Evolutionary conservation across 2,888 invertebrate genomes (phyloP), one percentile per base, ranked within the genome.

Genomic region (Ceriagrion tenellum): DNA sequence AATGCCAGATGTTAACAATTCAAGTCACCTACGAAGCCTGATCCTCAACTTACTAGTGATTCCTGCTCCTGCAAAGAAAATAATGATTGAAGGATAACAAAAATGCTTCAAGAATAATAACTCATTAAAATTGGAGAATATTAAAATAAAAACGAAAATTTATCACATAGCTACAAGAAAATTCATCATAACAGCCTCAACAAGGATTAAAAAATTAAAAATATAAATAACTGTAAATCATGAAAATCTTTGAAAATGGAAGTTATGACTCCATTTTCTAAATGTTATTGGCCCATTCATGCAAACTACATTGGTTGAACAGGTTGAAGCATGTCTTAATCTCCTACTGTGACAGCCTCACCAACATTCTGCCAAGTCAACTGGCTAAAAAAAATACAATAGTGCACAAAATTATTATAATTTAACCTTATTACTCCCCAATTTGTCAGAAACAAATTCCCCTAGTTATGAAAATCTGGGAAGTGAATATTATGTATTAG

Each of bases 1-100:
- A 95, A 81, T 63, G 90, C 55, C 88, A 40, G 35, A 88, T 69
- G 74, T 95, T 69, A 59, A 74, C 40, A 63, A 88, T 88, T 63
- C 93, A 89, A 89, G 89, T 89, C 89, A 69, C 93, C 93, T 93
- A 93, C 63, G 69, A 63, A 93, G 93, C 93, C 93, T 93, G 93
- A 93, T 40, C 69, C 90, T 40, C 96, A 97, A 98, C 98, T 98
- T 98, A 98, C 98, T 97, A 98, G 97, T 97, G 97, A 97, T 96
- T 98, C 98, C 97, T 97, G 97, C 96, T 97, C 98, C 98, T 98
- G 98, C 97, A 98, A 98, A 97, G 96, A 96, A 96, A 96, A 96
- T 96, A 96, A 95, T 96, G 95, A 95, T 89, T 74, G 88, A 95
- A 55, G 63, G 89, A 89, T 95, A 95, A 95, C 95, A 95, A 95